These are phyloP conservation scores for Eumeta japonica DNA, from an alignment of 1,140 invertebrate species.

Conservation along the genomic window DNA sequence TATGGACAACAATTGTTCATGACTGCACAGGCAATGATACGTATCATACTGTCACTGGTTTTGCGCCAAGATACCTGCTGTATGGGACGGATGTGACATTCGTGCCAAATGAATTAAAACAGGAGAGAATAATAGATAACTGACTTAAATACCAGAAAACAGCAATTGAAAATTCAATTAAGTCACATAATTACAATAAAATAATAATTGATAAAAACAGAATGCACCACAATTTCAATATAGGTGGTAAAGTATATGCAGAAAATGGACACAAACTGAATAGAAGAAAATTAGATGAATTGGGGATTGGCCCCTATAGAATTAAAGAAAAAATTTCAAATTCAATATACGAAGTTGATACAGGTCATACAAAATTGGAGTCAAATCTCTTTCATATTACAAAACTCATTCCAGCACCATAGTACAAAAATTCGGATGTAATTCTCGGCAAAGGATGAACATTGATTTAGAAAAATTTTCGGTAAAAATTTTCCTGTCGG, in stretches of 20 bases:
- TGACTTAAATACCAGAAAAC: conserved; percentile 1
- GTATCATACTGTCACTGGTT: conserved; percentile 19
- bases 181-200: conserved; percentile 1
- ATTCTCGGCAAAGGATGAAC: no score
- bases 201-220: not conserved
- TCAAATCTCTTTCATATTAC: no score
- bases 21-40: conserved; percentile 26
- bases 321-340: no score
- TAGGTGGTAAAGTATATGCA: not conserved
- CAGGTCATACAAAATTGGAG: not conserved
- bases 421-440: no score
- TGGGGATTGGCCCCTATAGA: no score
- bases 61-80: conserved; percentile 21
- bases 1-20: conserved; percentile 28
- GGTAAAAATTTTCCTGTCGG: no score
- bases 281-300: conserved; percentile 1
- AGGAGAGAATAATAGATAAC: conserved; percentile 15
- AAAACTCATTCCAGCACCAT: not conserved
- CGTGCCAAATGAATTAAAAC: no score
- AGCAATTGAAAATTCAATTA: not conserved
- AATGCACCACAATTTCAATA: not conserved
- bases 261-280: not conserved
- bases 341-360: no score
- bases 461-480: no score
- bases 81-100: conserved; percentile 16